phyloP scores from a whole-genome alignment of 1,140 invertebrate species.

The Camponotus pennsylvanicus region DNA sequence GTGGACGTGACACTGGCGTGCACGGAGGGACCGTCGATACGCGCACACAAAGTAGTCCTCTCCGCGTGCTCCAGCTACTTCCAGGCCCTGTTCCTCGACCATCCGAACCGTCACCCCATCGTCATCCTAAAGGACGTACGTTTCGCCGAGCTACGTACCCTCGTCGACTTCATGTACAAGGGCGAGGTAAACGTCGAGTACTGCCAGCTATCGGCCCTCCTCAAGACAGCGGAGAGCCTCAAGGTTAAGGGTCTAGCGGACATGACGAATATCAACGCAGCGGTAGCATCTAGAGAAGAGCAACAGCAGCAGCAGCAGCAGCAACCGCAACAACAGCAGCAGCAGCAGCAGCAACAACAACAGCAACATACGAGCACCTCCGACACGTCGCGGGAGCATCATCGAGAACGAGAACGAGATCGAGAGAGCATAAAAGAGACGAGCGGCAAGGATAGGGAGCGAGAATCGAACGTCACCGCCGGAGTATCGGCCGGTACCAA shows the following conservation, averaged over 20 bases:
- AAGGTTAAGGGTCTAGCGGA: conserved; percentile 96
- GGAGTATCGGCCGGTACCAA: conserved; percentile 82
- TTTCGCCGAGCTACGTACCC: conserved; percentile 94
- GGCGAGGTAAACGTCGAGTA: conserved; percentile 98
- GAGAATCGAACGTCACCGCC: conserved; percentile 64
- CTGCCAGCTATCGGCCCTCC: conserved; percentile 95
- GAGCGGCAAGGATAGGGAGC: conserved; percentile 71
- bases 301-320: conserved; percentile 79
- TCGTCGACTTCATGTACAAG: conserved; percentile 98
- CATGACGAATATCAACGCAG: conserved; percentile 92
- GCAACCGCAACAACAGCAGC: conserved; percentile 59
- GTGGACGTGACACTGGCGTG: conserved; percentile 98
- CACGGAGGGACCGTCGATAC: conserved; percentile 96
- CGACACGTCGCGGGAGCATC: conserved; percentile 64
- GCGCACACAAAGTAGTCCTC: conserved; percentile 97
- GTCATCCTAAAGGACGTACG: conserved; percentile 97
- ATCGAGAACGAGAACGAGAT: conserved; percentile 68
- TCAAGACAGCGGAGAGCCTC: conserved; percentile 97
- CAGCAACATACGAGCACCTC: conserved; percentile 64
- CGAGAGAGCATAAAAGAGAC: conserved; percentile 66
- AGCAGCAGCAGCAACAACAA: conserved; percentile 54
- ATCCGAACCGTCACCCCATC: conserved; percentile 96
- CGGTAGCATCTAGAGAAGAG: conserved; percentile 81
- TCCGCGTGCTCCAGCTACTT: conserved; percentile 98
- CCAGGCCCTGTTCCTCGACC: conserved; percentile 95